Evolutionary conservation across 2,797 vertebrate genomes (phyloP).

Genomic region (Thalassophryne amazonica): DNA sequence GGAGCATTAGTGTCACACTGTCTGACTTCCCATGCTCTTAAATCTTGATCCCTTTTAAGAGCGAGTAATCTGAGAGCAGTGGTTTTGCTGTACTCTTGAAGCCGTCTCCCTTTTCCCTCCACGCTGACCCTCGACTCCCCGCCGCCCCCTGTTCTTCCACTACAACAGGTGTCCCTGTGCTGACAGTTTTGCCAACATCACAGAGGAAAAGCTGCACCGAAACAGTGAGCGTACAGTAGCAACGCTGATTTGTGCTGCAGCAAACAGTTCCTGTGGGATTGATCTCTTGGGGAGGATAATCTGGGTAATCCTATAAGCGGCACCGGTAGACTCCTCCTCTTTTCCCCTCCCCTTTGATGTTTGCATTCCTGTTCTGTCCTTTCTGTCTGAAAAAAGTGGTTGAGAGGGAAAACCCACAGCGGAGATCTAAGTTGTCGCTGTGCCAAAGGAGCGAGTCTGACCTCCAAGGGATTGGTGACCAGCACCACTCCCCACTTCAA

Average conservation of each 20-base stretch:
- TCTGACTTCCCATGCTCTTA: slow-evolving; percentile 22
- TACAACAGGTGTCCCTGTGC: slow-evolving; percentile 68
- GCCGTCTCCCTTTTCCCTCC: neutral
- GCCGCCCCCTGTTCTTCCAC: slow-evolving; percentile 16
- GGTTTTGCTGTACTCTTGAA: slow-evolving; percentile 18
- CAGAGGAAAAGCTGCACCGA: slow-evolving; percentile 18
- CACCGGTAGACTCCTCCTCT: slow-evolving; percentile 56
- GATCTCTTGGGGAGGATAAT: slow-evolving; percentile 76
- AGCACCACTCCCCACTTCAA: slow-evolving; percentile 27
- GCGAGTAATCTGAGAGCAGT: slow-evolving; percentile 46
- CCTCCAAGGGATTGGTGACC: slow-evolving; percentile 21
- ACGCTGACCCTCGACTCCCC: neutral
- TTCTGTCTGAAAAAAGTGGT: slow-evolving; percentile 10
- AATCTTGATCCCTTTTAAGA: slow-evolving; percentile 32
- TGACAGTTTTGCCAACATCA: slow-evolving; percentile 51
- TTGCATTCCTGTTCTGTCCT: slow-evolving; percentile 19
- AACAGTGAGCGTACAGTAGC: slow-evolving; percentile 42
- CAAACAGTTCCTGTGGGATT: slow-evolving; percentile 75
- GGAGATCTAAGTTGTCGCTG: slow-evolving; percentile 18
- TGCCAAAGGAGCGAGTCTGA: slow-evolving; percentile 8
- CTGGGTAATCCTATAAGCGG: slow-evolving; percentile 78
- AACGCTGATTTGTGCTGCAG: slow-evolving; percentile 68
- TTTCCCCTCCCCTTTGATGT: slow-evolving; percentile 14
- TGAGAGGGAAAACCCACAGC: slow-evolving; percentile 11
- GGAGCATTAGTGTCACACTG: neutral